Evolutionary conservation across 2,797 vertebrate genomes (phyloP).

Genomic region (Pseudomugil gertrudae): DNA sequence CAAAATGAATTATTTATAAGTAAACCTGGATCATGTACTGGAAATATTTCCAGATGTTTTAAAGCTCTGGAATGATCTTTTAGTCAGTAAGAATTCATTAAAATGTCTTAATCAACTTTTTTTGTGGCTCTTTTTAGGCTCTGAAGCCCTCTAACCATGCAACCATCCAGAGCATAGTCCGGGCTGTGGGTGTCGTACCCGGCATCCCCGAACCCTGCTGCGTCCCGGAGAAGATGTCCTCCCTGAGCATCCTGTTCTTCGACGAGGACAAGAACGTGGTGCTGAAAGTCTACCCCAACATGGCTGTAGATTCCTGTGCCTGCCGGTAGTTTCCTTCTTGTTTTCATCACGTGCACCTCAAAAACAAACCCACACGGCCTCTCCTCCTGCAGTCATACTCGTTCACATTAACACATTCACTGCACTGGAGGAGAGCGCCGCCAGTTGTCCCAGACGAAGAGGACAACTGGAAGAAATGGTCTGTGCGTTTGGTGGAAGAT

Average conservation of each 20-base stretch:
- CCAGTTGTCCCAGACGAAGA: constrained; percentile 41
- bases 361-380: constrained; percentile 11
- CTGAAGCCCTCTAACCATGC: constrained; percentile 97
- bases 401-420: constrained; percentile 10
- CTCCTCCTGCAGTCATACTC: constrained; percentile 11
- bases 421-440: constrained; percentile 79
- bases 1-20: too few species aligned
- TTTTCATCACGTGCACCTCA: background rate
- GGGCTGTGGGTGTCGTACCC: constrained; percentile 91
- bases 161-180: constrained; percentile 97
- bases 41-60: too few species aligned
- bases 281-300: constrained; percentile 97
- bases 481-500: constrained; percentile 14
- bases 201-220: constrained; percentile 97
- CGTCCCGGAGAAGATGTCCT: constrained; percentile 95
- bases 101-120: background rate
- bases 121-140: constrained; percentile 74
- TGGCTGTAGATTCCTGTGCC: constrained; percentile 96
- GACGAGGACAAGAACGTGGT: constrained; percentile 97
- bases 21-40: too few species aligned
- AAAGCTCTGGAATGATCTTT: too few species aligned
- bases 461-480: constrained; percentile 37
- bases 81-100: background rate
- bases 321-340: constrained; percentile 86
- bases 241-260: constrained; percentile 95